A percentile compares a stretch with the other conserved stretches of the same genome.
phyloP scores from a whole-genome alignment of 2,113 vertebrate genomes.

The Crotophaga sulcirostris region DNA sequence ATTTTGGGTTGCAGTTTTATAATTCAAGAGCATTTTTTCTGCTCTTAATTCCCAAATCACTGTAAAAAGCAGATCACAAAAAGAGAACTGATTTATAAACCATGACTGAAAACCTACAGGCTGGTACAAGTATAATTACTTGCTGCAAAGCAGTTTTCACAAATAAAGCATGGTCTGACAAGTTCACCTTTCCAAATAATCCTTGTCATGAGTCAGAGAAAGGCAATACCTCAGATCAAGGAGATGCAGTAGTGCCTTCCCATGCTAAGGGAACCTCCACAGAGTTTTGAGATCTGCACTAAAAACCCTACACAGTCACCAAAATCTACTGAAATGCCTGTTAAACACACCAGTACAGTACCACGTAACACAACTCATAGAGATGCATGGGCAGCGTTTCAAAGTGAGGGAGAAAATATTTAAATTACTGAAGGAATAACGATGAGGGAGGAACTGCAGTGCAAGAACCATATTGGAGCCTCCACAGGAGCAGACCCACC shows the following conservation, averaged over 20 bases:
- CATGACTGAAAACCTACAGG: neutral
- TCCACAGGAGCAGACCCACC: conserved; percentile 66
- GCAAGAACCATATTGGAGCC: neutral
- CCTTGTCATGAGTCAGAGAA: neutral
- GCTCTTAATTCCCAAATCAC: neutral
- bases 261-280: neutral
- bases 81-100: neutral
- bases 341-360: neutral
- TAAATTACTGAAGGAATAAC: accelerated
- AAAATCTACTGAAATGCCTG: neutral
- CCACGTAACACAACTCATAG: accelerated
- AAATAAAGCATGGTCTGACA: neutral
- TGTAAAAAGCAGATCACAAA: neutral
- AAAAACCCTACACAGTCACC: neutral
- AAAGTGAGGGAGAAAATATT: accelerated
- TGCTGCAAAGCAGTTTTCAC: neutral
- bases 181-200: neutral
- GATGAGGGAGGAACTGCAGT: accelerated
- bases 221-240: neutral
- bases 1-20: neutral
- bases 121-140: neutral
- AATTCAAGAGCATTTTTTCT: neutral
- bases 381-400: accelerated
- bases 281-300: neutral
- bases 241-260: neutral